Evolutionary conservation across 2,797 vertebrate species (phyloP).

Genomic region (Heteromormyrus szaboi): DNA sequence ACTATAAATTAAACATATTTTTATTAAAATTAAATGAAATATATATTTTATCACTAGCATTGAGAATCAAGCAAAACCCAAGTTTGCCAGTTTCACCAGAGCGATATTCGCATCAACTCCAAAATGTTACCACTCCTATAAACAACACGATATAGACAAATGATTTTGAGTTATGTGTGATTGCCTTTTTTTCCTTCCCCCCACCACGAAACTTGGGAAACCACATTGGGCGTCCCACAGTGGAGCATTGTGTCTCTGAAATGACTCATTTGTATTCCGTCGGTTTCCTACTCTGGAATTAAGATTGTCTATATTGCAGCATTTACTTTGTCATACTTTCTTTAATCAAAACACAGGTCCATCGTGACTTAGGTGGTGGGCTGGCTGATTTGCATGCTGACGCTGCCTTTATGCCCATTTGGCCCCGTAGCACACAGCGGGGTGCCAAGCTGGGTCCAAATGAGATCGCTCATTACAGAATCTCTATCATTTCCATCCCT

Average conservation of each 20-base stretch:
- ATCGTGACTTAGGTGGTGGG: background rate
- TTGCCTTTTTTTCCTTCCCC: background rate
- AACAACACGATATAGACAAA: background rate
- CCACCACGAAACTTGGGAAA: background rate
- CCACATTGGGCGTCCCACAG: background rate
- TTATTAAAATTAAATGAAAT: background rate
- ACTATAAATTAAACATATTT: background rate
- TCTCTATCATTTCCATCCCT: background rate
- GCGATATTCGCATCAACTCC: background rate
- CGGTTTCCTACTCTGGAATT: background rate
- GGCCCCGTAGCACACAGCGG: background rate
- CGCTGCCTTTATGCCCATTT: background rate
- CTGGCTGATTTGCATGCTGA: conserved; percentile 7
- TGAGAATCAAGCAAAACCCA: background rate
- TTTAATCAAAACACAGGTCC: background rate
- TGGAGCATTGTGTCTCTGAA: background rate
- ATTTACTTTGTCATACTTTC: background rate
- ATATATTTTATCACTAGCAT: background rate
- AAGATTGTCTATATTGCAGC: background rate
- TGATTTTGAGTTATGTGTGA: background rate
- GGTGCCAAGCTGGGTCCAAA: background rate
- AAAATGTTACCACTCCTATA: background rate
- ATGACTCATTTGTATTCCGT: background rate
- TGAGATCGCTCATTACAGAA: background rate
- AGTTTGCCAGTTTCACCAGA: background rate